phyloP scores from a whole-genome alignment of 2,888 invertebrate species.

The Lissocephala sabroskyi region DNA sequence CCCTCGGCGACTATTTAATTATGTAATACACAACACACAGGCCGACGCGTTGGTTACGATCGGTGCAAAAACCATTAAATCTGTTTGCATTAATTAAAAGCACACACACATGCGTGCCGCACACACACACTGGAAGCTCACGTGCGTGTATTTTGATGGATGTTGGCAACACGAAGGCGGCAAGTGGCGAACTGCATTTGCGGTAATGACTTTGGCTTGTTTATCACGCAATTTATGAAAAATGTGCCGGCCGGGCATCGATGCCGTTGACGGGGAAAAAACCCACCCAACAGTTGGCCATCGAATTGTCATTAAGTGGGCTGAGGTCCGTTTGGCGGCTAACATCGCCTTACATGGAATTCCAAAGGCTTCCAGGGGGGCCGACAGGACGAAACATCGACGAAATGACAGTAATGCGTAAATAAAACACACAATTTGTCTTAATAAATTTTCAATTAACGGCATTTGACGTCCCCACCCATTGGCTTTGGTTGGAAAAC shows the following conservation, averaged over 20 bases:
- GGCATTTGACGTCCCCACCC: slow-evolving; percentile 35
- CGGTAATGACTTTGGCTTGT: slow-evolving; percentile 57
- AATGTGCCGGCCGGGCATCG: slow-evolving; percentile 8
- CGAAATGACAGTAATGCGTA: slow-evolving; percentile 30
- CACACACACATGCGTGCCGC: slow-evolving; percentile 13
- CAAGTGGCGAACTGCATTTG: slow-evolving; percentile 44
- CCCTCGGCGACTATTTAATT: slow-evolving; percentile 36
- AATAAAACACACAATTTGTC: slow-evolving; percentile 53
- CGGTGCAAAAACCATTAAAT: slow-evolving; percentile 40
- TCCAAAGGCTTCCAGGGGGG: slow-evolving; percentile 6
- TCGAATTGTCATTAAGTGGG: slow-evolving; percentile 38
- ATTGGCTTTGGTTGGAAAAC: no score
- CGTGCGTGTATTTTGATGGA: neutral
- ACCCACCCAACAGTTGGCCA: slow-evolving; percentile 14
- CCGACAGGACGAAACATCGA: slow-evolving; percentile 3
- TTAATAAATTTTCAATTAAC: slow-evolving; percentile 63
- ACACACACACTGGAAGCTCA: neutral
- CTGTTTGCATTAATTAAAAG: slow-evolving; percentile 62
- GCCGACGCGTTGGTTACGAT: neutral
- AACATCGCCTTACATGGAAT: no score
- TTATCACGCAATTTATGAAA: slow-evolving; percentile 41
- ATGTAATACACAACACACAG: slow-evolving; percentile 39
- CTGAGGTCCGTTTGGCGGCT: no score
- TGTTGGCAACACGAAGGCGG: neutral
- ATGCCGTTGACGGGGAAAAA: slow-evolving; percentile 2